A percentile compares a stretch with the other conserved stretches of the same genome.
Conservation (phyloP, 2,113 vertebrate genomes). For the Psephotus haematonotus region DNA sequence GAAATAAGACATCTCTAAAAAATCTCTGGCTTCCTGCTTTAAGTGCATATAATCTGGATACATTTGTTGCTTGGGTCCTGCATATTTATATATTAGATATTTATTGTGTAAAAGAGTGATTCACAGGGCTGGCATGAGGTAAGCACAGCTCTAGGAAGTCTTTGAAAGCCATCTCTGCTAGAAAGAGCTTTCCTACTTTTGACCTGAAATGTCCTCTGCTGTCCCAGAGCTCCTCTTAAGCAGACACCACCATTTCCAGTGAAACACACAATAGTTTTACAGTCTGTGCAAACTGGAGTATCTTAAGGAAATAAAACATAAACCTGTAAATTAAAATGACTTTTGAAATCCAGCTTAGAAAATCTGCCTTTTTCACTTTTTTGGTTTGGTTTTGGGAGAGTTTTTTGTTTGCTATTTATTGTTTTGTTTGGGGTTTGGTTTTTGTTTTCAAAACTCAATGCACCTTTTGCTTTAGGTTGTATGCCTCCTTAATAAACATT, state of each 20-base stretch:
- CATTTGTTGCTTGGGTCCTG: not conserved
- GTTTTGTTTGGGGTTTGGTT: not conserved
- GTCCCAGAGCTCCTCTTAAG: not conserved
- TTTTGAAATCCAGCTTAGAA: not conserved
- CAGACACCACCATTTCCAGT: not conserved
- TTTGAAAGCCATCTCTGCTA: not conserved
- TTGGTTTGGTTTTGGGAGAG: not conserved
- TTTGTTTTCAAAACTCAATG: not conserved
- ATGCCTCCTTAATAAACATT: not conserved
- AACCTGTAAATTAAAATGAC: not conserved
- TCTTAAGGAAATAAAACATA: not conserved
- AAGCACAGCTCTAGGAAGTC: not conserved
- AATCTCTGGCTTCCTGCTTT: not conserved
- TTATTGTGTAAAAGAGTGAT: not conserved
- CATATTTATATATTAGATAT: too few species aligned
- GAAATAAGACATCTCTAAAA: not conserved
- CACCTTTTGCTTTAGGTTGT: not conserved
- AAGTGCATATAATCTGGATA: not conserved
- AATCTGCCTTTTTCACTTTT: not conserved
- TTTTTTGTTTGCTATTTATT: not conserved
- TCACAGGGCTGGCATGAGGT: not conserved
- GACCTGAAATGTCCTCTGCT: not conserved
- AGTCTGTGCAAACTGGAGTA: not conserved
- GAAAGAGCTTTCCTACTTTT: not conserved
- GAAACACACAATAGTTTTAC: not conserved